Evolutionary conservation across 2,113 vertebrate genomes (phyloP), one percentile per base, ranked within the genome.

Genomic region (Tragelaphus strepsiceros): DNA sequence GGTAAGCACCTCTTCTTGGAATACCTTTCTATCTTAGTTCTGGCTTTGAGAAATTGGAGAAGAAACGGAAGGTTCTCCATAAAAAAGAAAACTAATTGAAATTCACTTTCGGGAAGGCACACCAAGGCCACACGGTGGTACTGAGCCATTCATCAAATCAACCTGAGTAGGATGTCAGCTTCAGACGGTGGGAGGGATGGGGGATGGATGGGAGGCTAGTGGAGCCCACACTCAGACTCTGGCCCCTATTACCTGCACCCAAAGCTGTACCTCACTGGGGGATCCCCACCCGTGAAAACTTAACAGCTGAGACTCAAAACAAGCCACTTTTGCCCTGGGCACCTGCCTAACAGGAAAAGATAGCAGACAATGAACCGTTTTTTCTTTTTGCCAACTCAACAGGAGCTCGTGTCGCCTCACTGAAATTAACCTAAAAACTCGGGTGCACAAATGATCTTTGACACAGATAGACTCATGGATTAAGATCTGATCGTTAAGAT

Each of bases 21-120:
- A 22, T 17, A 78, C 49, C 24, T 74, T 43, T 74, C 35, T 43
- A 24, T 53, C 86, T 78, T 58, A 61, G 19, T 62, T 56, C 89
- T 94, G 85, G 74, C 67, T 94, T 91, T 91, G 89, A 95, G 92
- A 94, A 81, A 64, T 86, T 67, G 24, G 74, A 54, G 17, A 35
- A 94, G 28, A 94, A 59, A 91, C 9, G 54, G 71, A 88, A n/a
- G 59, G 53, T 89, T 88, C 82, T 94, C 82, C 51, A 78, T 53
- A 74, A 81, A 95, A 74, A 94, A 95, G 74, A 85, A 96, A 93
- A 93, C 49, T 61, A 53, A 82, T 81, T 97, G 84, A 92, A 90
- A 90, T 94, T 94, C 71, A 80, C 86, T 95, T 90, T 93, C 67
- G 74, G 61, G 92, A 87, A 93, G 77, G 64, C 74, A 78, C 58